A percentile compares a stretch with the other conserved stretches of the same genome.
These are phyloP conservation scores for Pocillopora meandrina DNA, from an alignment of 92 coral and sea anemone genomes.

Conservation along the genomic window DNA sequence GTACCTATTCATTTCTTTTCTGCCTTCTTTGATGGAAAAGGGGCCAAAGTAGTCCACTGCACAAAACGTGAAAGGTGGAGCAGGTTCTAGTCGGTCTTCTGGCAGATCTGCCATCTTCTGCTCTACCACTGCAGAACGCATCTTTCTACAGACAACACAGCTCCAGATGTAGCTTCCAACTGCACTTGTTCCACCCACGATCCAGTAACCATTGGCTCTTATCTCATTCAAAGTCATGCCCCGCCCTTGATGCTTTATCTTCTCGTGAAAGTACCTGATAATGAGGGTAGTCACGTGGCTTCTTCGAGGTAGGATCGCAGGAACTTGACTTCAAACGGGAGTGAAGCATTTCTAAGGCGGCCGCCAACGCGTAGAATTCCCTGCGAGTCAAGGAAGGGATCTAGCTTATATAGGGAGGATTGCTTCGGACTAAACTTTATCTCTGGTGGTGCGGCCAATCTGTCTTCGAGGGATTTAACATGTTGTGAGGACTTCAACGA, in stretches of 20 bases:
- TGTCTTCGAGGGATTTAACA: not conserved
- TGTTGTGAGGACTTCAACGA: not conserved
- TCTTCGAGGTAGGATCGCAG: constrained; percentile 44
- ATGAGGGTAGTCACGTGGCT: constrained; percentile 48
- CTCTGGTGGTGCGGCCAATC: not conserved
- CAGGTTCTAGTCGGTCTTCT: constrained; percentile 45
- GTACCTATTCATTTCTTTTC: constrained; percentile 63
- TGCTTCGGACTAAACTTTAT: too few relatives aligned
- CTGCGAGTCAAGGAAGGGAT: too few relatives aligned
- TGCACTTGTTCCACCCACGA: too few relatives aligned
- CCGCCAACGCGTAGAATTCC: too few relatives aligned
- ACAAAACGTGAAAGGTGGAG: constrained; percentile 60
- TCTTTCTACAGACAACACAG: too few relatives aligned
- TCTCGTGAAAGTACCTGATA: constrained; percentile 46
- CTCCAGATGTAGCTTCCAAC: too few relatives aligned
- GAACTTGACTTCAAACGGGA: constrained; percentile 38
- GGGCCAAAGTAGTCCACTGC: constrained; percentile 65
- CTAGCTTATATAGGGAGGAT: too few relatives aligned
- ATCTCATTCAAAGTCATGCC: too few relatives aligned
- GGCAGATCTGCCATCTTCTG: constrained; percentile 12
- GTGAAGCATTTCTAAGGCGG: constrained; percentile 21
- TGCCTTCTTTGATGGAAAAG: constrained; percentile 49
- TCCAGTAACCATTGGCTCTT: too few relatives aligned
- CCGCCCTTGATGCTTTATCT: constrained; percentile 52
- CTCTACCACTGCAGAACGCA: constrained; percentile 39